Conservation (phyloP, 2,113 vertebrate species). For the Sinocyclocheilus maitianheensis region DNA sequence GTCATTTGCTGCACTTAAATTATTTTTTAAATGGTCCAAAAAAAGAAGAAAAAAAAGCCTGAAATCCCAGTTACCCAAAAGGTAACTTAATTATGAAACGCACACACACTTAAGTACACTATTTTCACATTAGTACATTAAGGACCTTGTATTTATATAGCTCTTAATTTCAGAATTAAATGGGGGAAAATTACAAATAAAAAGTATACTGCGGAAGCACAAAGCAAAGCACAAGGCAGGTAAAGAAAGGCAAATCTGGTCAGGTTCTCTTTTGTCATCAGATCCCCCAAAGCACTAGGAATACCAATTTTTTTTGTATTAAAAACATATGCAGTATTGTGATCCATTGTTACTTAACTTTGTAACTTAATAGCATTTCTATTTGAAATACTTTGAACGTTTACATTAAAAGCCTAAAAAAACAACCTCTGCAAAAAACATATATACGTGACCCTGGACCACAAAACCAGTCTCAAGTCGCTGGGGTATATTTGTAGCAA, state of each 20-base stretch:
- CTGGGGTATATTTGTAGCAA: too few species aligned
- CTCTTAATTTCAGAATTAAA: conserved; percentile 45
- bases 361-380: neutral
- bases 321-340: neutral
- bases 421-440: neutral
- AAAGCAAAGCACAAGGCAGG: conserved; percentile 42
- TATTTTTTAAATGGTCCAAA: conserved; percentile 57
- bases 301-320: neutral
- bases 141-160: conserved; percentile 59
- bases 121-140: conserved; percentile 71
- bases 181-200: neutral
- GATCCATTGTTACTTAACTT: neutral
- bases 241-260: neutral
- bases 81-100: conserved; percentile 50
- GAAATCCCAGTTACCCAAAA: conserved; percentile 75
- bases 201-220: neutral
- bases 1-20: conserved; percentile 10
- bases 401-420: neutral
- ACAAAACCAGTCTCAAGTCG: too few species aligned
- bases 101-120: conserved; percentile 73
- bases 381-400: neutral
- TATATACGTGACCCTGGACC: too few species aligned
- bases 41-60: conserved; percentile 67
- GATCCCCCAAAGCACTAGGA: neutral
- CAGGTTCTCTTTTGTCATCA: neutral